Base-by-base conservation (phyloP, 2,113 vertebrate species). In the Catharus bicknelli region DNA sequence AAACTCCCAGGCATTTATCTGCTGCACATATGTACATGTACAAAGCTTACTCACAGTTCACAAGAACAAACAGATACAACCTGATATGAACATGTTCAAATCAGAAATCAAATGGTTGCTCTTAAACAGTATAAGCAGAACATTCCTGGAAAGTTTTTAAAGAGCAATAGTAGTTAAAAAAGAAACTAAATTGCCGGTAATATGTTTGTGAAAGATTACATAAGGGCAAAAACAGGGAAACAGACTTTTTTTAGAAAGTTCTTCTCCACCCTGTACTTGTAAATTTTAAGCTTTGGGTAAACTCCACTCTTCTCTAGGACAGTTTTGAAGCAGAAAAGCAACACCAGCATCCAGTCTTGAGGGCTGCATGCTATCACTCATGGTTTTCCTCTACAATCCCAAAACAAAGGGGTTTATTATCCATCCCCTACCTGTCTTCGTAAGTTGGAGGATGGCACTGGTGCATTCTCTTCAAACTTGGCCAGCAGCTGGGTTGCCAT, bases 401-500 rank as follows among this genome's bases (percentile, higher is more conserved):
- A 59, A 83, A 92, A 29, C 20, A 57, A 68, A 77, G 25, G 11
- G 6, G 1, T 59, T 86, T 34, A 42, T 58, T 26, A 36, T 10
- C 13, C 3, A 15, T 29, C 20, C 76, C 83, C 51, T 97, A 99
- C 99, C 99, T 99, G 99, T 98, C 99, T 98, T 53, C 98, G 98
- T 45, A 99, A 91, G 64, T 98, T 98, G 3, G 98, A 70, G 21
- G 98, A 97, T 22, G 98, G 99, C 4, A 96, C 94, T 0, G 99
- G 98, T 0, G 99, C 98, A 8, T 99, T 99, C 97, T 99, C 99
- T 91, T 99, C 99, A 75, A 99, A 99, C 96, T 99, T 99, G 95
- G 99, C 99, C 38, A 99, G 98, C 48, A 99, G 98, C 97, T 99
- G 99, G 17, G 98, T 99, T 43, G 99, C 99, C 98, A 99, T 99